Conservation (phyloP, 1,140 invertebrate species). For the Vanessa atalanta region DNA sequence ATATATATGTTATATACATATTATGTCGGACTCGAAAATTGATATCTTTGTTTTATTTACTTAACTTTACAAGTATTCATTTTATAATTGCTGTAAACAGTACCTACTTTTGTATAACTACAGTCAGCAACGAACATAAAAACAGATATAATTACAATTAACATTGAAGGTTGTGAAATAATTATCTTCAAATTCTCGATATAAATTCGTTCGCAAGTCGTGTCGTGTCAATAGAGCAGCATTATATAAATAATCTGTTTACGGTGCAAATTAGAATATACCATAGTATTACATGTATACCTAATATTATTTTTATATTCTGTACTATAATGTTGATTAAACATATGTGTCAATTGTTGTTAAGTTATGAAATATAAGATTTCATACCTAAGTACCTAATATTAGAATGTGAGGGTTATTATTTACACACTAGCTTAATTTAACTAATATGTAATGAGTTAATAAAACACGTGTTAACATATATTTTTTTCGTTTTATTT, state of each 20-base stretch:
- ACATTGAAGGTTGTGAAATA: slow-evolving; percentile 9
- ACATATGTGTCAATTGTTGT: slow-evolving; percentile 35
- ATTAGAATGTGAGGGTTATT: slow-evolving; percentile 37
- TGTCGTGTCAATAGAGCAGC: not conserved
- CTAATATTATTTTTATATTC: slow-evolving; percentile 19
- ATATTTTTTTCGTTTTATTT: slow-evolving; percentile 35
- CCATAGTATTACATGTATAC: slow-evolving; percentile 10
- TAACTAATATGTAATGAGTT: slow-evolving; percentile 71
- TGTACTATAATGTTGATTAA: slow-evolving; percentile 12
- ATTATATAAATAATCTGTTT: slow-evolving; percentile 6
- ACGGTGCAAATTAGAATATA: slow-evolving; percentile 27
- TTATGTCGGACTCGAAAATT: too few relatives aligned
- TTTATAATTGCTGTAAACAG: not conserved
- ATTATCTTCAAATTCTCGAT: not conserved
- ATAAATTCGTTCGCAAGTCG: not conserved
- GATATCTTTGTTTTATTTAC: too few relatives aligned
- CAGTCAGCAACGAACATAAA: too few relatives aligned
- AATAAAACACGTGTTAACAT: slow-evolving; percentile 73
- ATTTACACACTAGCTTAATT: slow-evolving; percentile 53
- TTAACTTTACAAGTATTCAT: not conserved
- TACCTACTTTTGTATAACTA: not conserved
- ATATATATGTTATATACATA: too few relatives aligned
- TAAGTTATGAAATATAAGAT: slow-evolving; percentile 48
- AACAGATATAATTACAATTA: not conserved
- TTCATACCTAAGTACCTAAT: slow-evolving; percentile 43